Conservation (phyloP, 1,140 invertebrate genomes). For the Neotoxoptera formosana region DNA sequence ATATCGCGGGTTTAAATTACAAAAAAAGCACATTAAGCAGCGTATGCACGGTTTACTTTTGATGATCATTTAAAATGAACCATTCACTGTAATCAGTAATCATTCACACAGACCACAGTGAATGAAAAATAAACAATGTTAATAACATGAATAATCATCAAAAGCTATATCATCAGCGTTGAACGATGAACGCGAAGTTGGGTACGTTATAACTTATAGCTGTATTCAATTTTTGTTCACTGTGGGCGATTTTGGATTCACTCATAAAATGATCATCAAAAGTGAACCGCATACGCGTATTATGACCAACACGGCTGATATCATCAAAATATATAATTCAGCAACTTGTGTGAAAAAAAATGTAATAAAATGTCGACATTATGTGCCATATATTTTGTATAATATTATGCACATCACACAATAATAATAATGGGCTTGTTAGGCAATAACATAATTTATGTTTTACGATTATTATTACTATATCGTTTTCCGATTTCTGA, state of each 20-base stretch:
- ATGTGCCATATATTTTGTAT: not conserved
- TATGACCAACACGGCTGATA: not conserved
- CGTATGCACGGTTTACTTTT: not conserved
- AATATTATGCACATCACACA: not conserved
- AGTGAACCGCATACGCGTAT: not conserved
- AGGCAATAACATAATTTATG: not conserved
- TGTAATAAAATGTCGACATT: not conserved
- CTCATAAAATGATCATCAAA: not conserved
- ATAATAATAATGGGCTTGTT: not conserved
- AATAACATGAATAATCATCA: not conserved
- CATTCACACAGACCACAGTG: not conserved
- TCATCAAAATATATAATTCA: not conserved
- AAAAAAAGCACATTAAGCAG: not conserved
- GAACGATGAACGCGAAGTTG: not conserved
- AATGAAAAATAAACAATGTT: not conserved
- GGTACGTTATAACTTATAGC: no score
- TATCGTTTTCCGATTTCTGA: not conserved
- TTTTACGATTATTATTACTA: not conserved
- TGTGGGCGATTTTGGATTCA: not conserved
- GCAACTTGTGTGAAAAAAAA: not conserved
- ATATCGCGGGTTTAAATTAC: not conserved
- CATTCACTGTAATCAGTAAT: not conserved
- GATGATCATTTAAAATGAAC: not conserved
- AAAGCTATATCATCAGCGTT: not conserved
- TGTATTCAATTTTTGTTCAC: not conserved